Base-by-base conservation (phyloP, 2,113 vertebrate species). In the Syngnathoides biaculeatus region DNA sequence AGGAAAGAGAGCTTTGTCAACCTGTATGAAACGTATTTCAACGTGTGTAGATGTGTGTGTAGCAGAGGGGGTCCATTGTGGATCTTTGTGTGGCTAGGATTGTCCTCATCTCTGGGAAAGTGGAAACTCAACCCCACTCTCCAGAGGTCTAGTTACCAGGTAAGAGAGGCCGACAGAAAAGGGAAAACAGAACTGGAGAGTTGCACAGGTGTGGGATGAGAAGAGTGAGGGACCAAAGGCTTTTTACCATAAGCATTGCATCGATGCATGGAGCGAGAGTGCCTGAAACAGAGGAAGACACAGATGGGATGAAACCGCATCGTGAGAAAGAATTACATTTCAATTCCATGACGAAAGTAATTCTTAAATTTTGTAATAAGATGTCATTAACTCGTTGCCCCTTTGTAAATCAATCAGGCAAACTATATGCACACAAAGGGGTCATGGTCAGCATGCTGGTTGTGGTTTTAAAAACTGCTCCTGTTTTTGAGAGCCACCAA, bases 21-120 rank as follows among this genome's bases (percentile, higher is more conserved):
- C 43, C n/a, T 65, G 55, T 56, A 61, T 68, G 42, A 72, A 40
- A 60, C 47, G 68, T 66, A 47, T 45, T 39, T 64, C 55, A 64
- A 22, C 61, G 71, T 67, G 22, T 62, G 43, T 72, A 84, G 84
- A 80, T 80, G 82, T 81, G 82, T 80, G 82, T 81, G 84, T 35
- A 83, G 80, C 79, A 84, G 85, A 84, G 83, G 81, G 79, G 76
- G 81, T 85, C 87, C 84, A 88, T 88, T 91, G 86, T 90, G 84
- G 60, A 77, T 77, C 79, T 91, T 84, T 90, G 86, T 90, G 84
- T 86, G 81, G 86, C 82, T 85, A 83, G 89, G 85, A 90, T 90
- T 92, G 88, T 92, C 89, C 86, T 87, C 86, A 86, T 88, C 89
- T 89, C 86, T 92, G 90, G 90, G 90, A 92, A 92, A 92, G 90